Conservation (phyloP, 2,888 invertebrate genomes). For the Eudasyphora cyanicolor region DNA sequence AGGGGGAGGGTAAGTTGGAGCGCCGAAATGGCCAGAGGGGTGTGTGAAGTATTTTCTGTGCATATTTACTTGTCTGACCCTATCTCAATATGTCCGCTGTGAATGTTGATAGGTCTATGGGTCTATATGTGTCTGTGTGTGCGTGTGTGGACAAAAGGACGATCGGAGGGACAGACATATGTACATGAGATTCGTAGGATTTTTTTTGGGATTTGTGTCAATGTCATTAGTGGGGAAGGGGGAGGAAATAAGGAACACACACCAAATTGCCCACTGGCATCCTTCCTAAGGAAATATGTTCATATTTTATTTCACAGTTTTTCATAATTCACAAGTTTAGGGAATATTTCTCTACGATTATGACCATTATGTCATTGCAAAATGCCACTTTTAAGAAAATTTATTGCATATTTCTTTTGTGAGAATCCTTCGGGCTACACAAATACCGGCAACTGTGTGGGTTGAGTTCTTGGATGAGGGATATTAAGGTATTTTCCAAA, state of each 20-base stretch:
- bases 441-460: too few relatives aligned
- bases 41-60: neutral
- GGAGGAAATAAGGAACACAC: neutral
- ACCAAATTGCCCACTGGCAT: neutral
- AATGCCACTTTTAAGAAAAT: neutral
- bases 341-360: neutral
- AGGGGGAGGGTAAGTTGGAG: neutral
- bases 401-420: conserved; percentile 18
- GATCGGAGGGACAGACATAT: too few relatives aligned
- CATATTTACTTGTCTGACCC: conserved; percentile 3
- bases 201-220: conserved; percentile 5
- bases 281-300: neutral
- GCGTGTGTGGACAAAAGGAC: neutral
- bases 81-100: neutral
- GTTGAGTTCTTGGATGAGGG: too few relatives aligned
- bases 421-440: too few relatives aligned
- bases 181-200: neutral
- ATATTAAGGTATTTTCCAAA: too few relatives aligned
- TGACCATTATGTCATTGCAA: neutral
- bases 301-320: conserved; percentile 4
- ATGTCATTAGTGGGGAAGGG: neutral
- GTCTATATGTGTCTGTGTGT: neutral
- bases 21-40: neutral
- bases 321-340: conserved; percentile 17
- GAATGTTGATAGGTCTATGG: neutral